A percentile compares a stretch with the other conserved stretches of the same genome.
These are phyloP conservation scores for Neopipo cinnamomea DNA, from an alignment of 2,113 vertebrate species.

Conservation along the genomic window DNA sequence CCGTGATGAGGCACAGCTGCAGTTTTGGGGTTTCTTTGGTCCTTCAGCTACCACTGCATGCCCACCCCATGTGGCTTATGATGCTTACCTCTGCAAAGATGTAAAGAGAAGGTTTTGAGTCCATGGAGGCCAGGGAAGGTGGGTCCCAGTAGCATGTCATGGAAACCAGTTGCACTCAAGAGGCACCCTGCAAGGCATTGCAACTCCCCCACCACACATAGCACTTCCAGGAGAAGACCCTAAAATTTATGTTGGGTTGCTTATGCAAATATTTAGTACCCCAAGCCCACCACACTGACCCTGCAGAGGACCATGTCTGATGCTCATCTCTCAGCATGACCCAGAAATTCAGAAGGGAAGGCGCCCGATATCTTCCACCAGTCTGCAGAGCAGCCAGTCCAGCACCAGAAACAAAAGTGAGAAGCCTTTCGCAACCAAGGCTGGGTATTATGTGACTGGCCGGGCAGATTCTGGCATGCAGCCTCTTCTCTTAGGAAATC, in stretches of 20 bases:
- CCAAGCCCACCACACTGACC: rapidly evolving
- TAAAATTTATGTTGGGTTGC: not conserved
- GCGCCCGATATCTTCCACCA: not conserved
- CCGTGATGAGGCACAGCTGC: not conserved
- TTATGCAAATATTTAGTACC: not conserved
- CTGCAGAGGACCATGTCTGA: not conserved
- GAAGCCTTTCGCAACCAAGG: constrained; percentile 59
- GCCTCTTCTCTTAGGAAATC: constrained; percentile 72
- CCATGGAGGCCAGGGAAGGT: rapidly evolving
- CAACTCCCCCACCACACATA: not conserved
- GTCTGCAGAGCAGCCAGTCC: not conserved
- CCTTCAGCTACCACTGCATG: rapidly evolving
- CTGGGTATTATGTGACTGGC: constrained; percentile 46
- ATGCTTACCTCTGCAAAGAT: not conserved
- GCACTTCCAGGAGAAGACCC: not conserved
- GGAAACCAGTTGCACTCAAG: not conserved
- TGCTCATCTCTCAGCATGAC: not conserved
- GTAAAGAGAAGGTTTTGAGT: not conserved
- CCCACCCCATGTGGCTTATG: not conserved
- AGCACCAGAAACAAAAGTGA: constrained; percentile 35
- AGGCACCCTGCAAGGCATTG: not conserved
- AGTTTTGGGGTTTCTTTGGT: not conserved
- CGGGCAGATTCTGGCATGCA: constrained; percentile 61
- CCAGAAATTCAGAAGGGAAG: not conserved
- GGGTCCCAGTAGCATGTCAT: rapidly evolving